Evolutionary conservation across 2,113 vertebrate genomes (phyloP), one percentile per base, ranked within the genome.

Genomic region (Trematocara stigmaticum): DNA sequence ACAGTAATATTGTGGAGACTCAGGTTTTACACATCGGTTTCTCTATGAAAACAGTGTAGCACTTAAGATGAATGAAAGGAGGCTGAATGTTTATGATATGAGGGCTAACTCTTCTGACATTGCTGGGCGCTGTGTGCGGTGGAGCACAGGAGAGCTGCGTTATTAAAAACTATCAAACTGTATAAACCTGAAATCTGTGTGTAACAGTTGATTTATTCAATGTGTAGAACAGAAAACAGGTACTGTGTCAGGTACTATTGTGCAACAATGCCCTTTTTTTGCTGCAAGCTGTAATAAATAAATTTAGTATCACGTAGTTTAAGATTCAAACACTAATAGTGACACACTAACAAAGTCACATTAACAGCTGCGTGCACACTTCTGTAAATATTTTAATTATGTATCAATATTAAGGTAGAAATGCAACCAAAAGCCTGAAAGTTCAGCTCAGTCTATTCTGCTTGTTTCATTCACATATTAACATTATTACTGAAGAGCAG

Each of bases 61-160:
- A 13, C 38, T 23, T 69, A 0, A 23, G 0, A 69, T 69, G 0
- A 69, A 69, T 69, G 35, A 23, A 69, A 42, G 35, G 64, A 69
- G 64, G 35, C 35, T 40, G 18, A 66, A 40, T 69, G 35, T 23
- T 69, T 69, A 42, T 69, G 64, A 23, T 9, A 69, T 42, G 35
- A 23, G 35, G 1, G 11, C 34, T 35, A 35, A 35, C 31, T 64
- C 16, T n/a, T 64, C 29, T 61, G 57, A 34, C 15, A 0, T 2
- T 18, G 15, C 57, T 34, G 57, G 29, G 29, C 29, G 35, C 59
- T 64, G 9, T 64, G 3, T 64, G 59, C 7, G 10, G 57, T 61
- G 57, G 5, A 34, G 13, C 31, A 64, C 9, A 11, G 59, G 59
- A 64, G 59, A 64, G 59, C 59, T 64, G 6, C 10, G 0, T 64